Percentiles rank a stretch among this genome's conserved stretches.
These are phyloP conservation scores for Bucorvus abyssinicus DNA, from an alignment of 2,797 vertebrate genomes.

Conservation along the genomic window DNA sequence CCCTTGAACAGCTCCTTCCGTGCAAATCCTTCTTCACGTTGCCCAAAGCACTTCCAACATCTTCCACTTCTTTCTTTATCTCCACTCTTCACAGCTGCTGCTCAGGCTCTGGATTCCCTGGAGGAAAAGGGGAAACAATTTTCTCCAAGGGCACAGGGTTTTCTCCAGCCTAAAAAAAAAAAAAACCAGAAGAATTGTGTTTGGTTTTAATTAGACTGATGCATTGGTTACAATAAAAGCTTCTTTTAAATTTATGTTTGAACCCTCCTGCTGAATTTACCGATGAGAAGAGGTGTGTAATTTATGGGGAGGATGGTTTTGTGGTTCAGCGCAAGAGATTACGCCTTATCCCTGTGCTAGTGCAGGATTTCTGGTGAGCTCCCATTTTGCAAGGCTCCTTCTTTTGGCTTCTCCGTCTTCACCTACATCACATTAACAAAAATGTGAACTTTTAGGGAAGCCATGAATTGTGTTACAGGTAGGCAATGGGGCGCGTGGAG, in stretches of 20 bases:
- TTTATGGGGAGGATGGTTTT: background rate
- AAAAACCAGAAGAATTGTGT: slow-evolving; percentile 56
- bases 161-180: slow-evolving; percentile 73
- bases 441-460: background rate
- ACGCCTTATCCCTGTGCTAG: background rate
- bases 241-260: slow-evolving; percentile 43
- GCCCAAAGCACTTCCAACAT: slow-evolving; percentile 66
- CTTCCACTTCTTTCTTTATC: slow-evolving; percentile 71
- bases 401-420: background rate
- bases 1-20: slow-evolving; percentile 71
- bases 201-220: slow-evolving; percentile 48
- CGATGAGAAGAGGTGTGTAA: background rate
- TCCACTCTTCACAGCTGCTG: slow-evolving; percentile 65
- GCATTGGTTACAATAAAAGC: slow-evolving; percentile 28
- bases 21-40: slow-evolving; percentile 57
- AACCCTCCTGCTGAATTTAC: background rate
- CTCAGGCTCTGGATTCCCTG: slow-evolving; percentile 73
- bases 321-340: background rate
- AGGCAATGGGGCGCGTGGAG: background rate
- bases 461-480: background rate
- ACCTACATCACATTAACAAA: background rate
- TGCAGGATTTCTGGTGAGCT: background rate
- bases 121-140: slow-evolving; percentile 76
- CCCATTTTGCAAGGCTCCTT: background rate
- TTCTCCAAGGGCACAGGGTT: slow-evolving; percentile 79